Base-by-base conservation (phyloP, 2,797 vertebrate genomes). In the Stomatorhinus walkeri region DNA sequence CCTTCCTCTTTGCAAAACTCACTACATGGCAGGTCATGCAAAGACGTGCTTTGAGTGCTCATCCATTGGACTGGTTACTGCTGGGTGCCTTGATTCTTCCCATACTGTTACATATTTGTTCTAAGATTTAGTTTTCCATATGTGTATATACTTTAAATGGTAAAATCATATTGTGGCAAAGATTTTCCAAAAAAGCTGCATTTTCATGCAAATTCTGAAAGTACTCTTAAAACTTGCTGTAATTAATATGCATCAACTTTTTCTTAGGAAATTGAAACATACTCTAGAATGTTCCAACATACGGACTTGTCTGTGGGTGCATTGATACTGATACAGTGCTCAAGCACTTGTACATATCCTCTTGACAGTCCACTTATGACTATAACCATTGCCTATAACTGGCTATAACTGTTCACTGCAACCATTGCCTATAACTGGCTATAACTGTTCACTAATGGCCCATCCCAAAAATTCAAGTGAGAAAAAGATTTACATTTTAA, bases 11-110 rank as follows among this genome's bases (percentile, higher is more conserved):
- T 87, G 85, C 86, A 85, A 4, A 72, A 72, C 54, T 0, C 3
- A 79, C 22, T 43, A 52, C 0, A 59, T 56, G 28, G 56, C 49
- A 54, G 51, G n/a, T 89, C 88, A 89, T 87, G 89, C 40, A 64
- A 85, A 87, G 87, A 91, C 90, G 89, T 89, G 88, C 87, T 79
- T 76, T n/a, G 59, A 3, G 4, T 85, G 43, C 88, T 52, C 43
- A 72, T 72, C 64, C 12, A 8, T 32, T 32, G 64, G 43, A 76
- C n/a, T 81, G 36, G 14, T 36, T 46, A 40, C 19, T 83, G 3
- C 43, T 83, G 16, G 36, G 28, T 36, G 28, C 36, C 64, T 72
- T 36, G 64, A 72, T 28, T 36, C 28, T 36, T 36, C 28, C 64
- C 64, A 36, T 72, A 72, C 64, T 72, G 12, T 72, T 36, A 72